A percentile compares a stretch with the other conserved stretches of the same genome.
phyloP scores from a whole-genome alignment of 2,113 vertebrate species.

The Gasterosteus nipponicus region DNA sequence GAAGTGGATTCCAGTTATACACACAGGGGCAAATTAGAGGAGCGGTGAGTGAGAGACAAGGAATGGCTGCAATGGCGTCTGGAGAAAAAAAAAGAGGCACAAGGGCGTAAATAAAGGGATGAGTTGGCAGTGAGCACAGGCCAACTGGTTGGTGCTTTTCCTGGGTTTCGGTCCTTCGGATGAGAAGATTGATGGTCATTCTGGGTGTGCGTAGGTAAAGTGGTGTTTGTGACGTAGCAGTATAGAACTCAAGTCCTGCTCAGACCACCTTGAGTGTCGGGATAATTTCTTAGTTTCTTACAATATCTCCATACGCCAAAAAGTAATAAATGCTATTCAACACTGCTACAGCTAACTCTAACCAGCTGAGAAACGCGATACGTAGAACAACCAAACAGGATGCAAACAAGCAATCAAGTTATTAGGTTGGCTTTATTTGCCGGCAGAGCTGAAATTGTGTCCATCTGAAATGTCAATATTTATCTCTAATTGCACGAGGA shows the following conservation, averaged over 20 bases:
- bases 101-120: constrained; percentile 46
- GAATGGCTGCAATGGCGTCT: constrained; percentile 45
- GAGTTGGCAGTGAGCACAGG: constrained; percentile 38
- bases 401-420: neutral
- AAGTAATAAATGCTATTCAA: neutral
- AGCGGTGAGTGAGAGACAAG: constrained; percentile 48
- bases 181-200: constrained; percentile 27
- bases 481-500: neutral
- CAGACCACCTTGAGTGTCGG: constrained; percentile 51
- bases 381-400: neutral
- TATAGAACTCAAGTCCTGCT: constrained; percentile 51
- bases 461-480: neutral
- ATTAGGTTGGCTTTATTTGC: neutral
- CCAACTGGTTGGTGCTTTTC: neutral
- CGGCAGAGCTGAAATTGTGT: neutral
- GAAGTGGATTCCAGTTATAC: constrained; percentile 52
- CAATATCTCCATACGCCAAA: neutral
- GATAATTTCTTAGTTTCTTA: neutral
- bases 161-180: constrained; percentile 1
- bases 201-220: constrained; percentile 11
- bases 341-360: too few relatives aligned
- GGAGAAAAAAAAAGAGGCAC: constrained; percentile 33
- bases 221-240: constrained; percentile 28
- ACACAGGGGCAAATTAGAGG: constrained; percentile 50
- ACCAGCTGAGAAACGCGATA: neutral